Evolutionary conservation across 2,797 vertebrate species (phyloP), one percentile per base, ranked within the genome.

Genomic region (Microchirus variegatus): DNA sequence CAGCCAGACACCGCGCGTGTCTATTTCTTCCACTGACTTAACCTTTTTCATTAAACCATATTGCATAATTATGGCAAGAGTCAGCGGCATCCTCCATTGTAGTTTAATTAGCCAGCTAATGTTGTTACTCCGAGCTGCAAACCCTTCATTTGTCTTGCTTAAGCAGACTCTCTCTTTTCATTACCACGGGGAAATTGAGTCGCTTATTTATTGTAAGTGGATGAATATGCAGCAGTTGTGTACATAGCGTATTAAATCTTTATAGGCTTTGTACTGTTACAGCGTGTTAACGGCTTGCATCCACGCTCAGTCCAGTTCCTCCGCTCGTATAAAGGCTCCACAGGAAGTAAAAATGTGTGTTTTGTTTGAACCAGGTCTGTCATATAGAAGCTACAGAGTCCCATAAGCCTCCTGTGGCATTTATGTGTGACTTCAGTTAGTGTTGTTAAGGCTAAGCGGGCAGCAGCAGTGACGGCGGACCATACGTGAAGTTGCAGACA

Each of bases 71-170:
- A 91, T 70, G 73, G 79, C 66, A 59, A 64, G 81, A 80, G 81
- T 90, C 86, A 60, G 77, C 70, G 56, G 88, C 89, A 85, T 93
- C 89, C 87, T 84, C 87, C 72, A 86, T 90, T 93, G 91, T 91
- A 92, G 91, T 93, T 92, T 93, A 94, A 93, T 94, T 93, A 93
- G 87, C 89, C 92, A 91, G 90, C 81, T 92, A 94, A 94, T 93
- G 90, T 91, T 92, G 90, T 94, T 94, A 92, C 89, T 85, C 88
- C 76, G 68, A 73, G 85, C 90, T 78, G 83, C 91, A 90, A 92
- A 91, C 89, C 89, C 80, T 91, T 91, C 91, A 93, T 93, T 93
- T 92, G 91, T 93, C 93, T 92, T 92, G 84, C 91, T 93, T 92
- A 93, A 94, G 89, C 81, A 93, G 89, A 82, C 77, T 86, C 87